phyloP scores from a whole-genome alignment of 2,113 vertebrate genomes.

The Muscicapa adusta region DNA sequence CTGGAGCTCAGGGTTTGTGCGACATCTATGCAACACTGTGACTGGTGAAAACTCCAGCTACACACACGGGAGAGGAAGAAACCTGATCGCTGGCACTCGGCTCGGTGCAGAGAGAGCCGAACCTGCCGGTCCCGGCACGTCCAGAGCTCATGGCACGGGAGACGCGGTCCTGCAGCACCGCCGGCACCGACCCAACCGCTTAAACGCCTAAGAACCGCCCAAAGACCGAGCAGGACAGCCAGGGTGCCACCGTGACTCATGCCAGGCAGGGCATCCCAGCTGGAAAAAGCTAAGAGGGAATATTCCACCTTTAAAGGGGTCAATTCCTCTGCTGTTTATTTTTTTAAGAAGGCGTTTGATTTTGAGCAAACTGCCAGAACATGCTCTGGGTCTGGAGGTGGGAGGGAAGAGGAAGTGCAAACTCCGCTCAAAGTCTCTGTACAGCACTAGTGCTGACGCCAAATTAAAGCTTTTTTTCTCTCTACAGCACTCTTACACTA shows the following conservation, averaged over 20 bases:
- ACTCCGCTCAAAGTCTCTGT: neutral
- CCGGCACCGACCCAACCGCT: rapidly evolving
- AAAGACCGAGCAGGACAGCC: neutral
- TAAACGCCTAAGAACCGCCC: neutral
- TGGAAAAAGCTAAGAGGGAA: neutral
- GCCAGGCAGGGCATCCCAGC: neutral
- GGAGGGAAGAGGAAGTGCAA: conserved; percentile 36
- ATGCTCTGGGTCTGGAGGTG: neutral
- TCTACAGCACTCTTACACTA: neutral
- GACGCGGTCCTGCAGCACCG: neutral
- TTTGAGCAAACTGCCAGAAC: neutral
- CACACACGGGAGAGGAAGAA: rapidly evolving
- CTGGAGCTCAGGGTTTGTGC: neutral
- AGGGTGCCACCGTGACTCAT: neutral
- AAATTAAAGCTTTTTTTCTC: neutral
- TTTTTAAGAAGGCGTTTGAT: neutral
- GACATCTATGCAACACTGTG: neutral
- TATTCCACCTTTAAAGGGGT: neutral
- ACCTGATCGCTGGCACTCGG: neutral
- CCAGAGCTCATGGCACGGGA: neutral
- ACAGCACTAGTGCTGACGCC: neutral
- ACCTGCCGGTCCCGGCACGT: rapidly evolving
- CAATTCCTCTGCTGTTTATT: neutral
- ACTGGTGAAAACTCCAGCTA: neutral
- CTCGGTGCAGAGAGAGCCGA: neutral